A percentile compares a stretch with the other conserved stretches of the same genome.
Evolutionary conservation across 2,797 vertebrate species (phyloP).

Genomic region (Parauchenoglanis ngamensis): DNA sequence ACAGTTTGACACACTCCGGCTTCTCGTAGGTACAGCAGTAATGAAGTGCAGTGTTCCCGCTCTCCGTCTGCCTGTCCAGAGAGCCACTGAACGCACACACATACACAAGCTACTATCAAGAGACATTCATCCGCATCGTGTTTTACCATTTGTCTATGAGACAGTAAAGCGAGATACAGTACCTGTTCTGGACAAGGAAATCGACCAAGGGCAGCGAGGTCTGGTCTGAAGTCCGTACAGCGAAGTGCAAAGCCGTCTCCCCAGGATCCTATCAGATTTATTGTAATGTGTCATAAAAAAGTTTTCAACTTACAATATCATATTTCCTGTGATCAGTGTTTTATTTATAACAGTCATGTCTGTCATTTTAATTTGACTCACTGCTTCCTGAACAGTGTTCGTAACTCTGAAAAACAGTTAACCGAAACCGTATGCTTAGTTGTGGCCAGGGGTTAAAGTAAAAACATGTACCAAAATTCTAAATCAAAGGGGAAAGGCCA

Average conservation of each 20-base stretch:
- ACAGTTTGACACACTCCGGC: slow-evolving; percentile 85
- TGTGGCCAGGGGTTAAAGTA: background rate
- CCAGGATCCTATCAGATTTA: slow-evolving; percentile 77
- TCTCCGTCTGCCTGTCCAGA: slow-evolving; percentile 83
- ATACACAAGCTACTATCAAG: background rate
- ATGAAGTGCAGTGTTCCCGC: slow-evolving; percentile 85
- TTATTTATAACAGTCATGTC: background rate
- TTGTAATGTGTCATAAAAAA: background rate
- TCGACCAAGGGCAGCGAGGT: slow-evolving; percentile 88
- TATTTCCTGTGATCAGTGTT: too few species aligned
- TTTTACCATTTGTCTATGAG: background rate
- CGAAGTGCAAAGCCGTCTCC: slow-evolving; percentile 87
- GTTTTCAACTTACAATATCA: background rate
- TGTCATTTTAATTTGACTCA: background rate
- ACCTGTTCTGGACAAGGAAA: slow-evolving; percentile 93
- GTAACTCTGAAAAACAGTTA: background rate
- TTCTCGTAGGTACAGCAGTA: slow-evolving; percentile 86
- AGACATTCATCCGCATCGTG: background rate
- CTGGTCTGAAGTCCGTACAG: slow-evolving; percentile 85
- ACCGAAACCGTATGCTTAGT: background rate
- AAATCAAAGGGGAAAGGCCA: background rate
- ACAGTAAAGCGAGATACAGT: slow-evolving; percentile 24
- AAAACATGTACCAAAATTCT: background rate
- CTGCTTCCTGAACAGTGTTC: background rate
- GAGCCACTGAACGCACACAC: slow-evolving; percentile 74